Evolutionary conservation across 2,113 vertebrate genomes (phyloP), one percentile per base, ranked within the genome.

Genomic region (Coturnix japonica): DNA sequence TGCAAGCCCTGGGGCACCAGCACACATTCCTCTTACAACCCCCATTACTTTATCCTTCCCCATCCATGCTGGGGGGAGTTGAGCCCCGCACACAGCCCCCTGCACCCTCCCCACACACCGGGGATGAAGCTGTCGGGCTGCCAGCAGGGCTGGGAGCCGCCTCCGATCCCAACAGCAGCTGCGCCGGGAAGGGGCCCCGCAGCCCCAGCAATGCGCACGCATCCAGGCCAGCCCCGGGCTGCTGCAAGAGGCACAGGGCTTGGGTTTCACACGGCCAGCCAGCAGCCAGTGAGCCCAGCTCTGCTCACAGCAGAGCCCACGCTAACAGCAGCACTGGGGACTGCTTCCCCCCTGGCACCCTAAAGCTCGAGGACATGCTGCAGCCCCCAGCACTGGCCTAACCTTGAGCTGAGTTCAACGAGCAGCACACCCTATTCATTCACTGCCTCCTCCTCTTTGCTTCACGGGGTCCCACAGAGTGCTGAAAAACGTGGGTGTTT

Each of bases 151-250:
- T 64, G 1, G 57, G 73, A 88, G 72, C 83, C 54, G 13, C 67
- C 59, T 70, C 51, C 54, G 80, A 85, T 51, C 66, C 67, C 77
- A 26, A 59, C 91, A 88, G 91, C 95, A 95, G 95, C 90, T 90
- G 90, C 70, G 4, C 23, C 2, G 65, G 76, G 86, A 94, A 93
- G 93, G 92, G 92, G 93, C 85, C 91, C 94, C 31, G 9, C 22
- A 81, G 67, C 91, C 91, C 93, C 94, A 13, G 26, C 75, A 91
- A 85, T 2, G 33, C 3, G 9, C 44, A 54, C 5, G 51, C 4
- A 20, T 85, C 93, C 95, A 95, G 87, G 54, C 69, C 46, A 3
- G 93, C 85, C 89, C 84, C 4, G 20, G 43, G 37, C 17, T 19
- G 91, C 7, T 44, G n/a, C 90, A 57, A 87, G 65, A 92, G 77